Evolutionary conservation across 2,797 vertebrate genomes (phyloP), one percentile per base, ranked within the genome.

Genomic region (Megaceryle alcyon): DNA sequence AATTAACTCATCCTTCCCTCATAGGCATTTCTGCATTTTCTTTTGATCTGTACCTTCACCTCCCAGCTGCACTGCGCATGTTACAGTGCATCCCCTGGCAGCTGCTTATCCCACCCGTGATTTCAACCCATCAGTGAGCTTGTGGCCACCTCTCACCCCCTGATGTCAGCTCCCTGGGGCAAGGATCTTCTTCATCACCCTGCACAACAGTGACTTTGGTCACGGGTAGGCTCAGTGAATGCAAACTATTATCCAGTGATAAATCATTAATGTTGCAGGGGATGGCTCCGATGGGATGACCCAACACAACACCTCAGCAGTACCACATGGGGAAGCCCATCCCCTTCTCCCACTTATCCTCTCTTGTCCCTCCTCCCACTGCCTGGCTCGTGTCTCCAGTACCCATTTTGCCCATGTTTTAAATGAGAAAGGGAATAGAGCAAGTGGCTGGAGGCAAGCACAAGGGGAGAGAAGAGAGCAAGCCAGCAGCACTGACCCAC

Each of bases 401-500:
- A 83, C 26, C 57, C 2, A 0, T 72, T 39, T 53, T 26, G 7
- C 26, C 29, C 1, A 1, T 0, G 0, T 20, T 75, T 86, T 26
- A 88, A 56, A n/a, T 56, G n/a, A 56, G 46, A 92, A 76, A 17
- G 22, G 28, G 9, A 92, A 51, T 0, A 2, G 28, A 86, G 4
- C 33, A 69, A 53, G 26, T 15, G 49, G 41, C 22, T 88, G 49
- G 15, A 72, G 65, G 33, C 43, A 83, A 22, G 43, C 3, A 1
- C 21, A 16, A 85, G 26, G 7, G 8, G 21, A 82, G 41, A 57
- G 35, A 18, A 33, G 10, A 66, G 49, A 76, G 23, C 49, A 73
- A 65, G 12, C 46, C 33, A 25, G 19, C n/a, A 84, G 39, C 39
- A 59, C 31, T 49, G 57, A 73, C 33, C 46, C 14, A 4, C 2